Percentiles rank a stretch among this genome's conserved stretches.
phyloP scores from a whole-genome alignment of 2,888 invertebrate species.

The Scaeva pyrastri region DNA sequence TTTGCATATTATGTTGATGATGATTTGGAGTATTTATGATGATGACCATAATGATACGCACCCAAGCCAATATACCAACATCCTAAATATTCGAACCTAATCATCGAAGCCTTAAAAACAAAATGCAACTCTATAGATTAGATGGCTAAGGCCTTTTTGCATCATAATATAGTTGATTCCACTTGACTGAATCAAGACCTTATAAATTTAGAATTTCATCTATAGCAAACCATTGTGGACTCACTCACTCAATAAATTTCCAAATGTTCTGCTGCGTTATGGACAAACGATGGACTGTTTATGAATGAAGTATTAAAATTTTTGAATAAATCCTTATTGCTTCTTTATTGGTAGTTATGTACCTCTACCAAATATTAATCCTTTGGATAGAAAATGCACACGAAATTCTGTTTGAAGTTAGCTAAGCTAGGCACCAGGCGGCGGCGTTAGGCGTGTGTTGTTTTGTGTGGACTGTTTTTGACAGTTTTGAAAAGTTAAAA shows the following conservation, averaged over 20 bases:
- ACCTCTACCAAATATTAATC: neutral
- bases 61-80: conserved; percentile 8
- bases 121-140: conserved; percentile 38
- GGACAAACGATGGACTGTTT: conserved; percentile 25
- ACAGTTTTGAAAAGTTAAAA: conserved; percentile 60
- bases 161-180: conserved; percentile 52
- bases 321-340: conserved; percentile 24
- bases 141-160: conserved; percentile 39
- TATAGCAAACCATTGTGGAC: neutral
- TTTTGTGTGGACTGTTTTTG: conserved; percentile 63
- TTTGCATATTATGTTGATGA: neutral
- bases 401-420: conserved; percentile 41
- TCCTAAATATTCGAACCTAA: neutral
- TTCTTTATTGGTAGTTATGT: neutral
- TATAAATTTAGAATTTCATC: neutral
- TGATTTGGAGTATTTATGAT: neutral
- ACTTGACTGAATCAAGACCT: conserved; percentile 55
- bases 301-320: conserved; percentile 49
- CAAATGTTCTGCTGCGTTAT: neutral
- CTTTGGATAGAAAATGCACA: conserved; percentile 51
- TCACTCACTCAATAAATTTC: conserved; percentile 35
- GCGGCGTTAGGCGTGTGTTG: too few relatives aligned
- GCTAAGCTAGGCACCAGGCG: neutral
- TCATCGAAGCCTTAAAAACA: conserved; percentile 36
- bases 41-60: conserved; percentile 12